Conservation (phyloP, 2,888 invertebrate species). For the Drosophila diplacantha region DNA sequence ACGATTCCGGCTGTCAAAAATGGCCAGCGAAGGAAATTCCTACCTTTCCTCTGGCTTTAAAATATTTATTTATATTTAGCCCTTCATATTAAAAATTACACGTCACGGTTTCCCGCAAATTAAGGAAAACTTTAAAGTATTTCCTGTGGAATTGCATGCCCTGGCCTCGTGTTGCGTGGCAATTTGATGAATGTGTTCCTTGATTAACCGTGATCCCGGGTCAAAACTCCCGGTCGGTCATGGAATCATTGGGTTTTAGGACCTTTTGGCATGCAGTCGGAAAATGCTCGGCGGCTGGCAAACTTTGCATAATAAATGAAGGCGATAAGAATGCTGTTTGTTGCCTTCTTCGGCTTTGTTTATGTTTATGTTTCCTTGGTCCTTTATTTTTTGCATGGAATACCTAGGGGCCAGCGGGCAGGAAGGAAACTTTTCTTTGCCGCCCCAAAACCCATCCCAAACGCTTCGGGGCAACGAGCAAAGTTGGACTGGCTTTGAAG, state of each 20-base stretch:
- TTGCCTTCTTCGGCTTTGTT: conserved; percentile 31
- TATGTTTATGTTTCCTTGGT: conserved; percentile 28
- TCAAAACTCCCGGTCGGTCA: conserved; percentile 9
- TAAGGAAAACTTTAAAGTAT: conserved; percentile 2
- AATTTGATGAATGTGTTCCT: conserved; percentile 69
- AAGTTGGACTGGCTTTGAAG: conserved; percentile 22
- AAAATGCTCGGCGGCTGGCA: conserved; percentile 52
- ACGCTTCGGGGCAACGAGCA: conserved; percentile 12
- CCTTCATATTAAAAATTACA: not conserved
- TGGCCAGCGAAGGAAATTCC: not conserved
- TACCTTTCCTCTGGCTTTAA: not conserved
- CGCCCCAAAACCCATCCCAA: conserved; percentile 6
- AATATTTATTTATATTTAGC: not conserved
- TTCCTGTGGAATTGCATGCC: conserved; percentile 24
- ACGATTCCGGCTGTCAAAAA: conserved; percentile 16
- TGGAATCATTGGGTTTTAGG: conserved; percentile 12
- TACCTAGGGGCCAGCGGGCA: conserved; percentile 14
- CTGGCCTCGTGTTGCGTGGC: conserved; percentile 58
- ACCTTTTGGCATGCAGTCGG: conserved; percentile 47
- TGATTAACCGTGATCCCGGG: conserved; percentile 50
- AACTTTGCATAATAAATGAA: conserved; percentile 65
- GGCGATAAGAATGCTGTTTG: conserved; percentile 54
- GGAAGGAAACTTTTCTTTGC: conserved; percentile 47
- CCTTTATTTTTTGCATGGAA: conserved; percentile 34
- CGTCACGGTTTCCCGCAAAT: not conserved